Base-by-base conservation (phyloP, 2,113 vertebrate species). In the Hippocampus comes region DNA sequence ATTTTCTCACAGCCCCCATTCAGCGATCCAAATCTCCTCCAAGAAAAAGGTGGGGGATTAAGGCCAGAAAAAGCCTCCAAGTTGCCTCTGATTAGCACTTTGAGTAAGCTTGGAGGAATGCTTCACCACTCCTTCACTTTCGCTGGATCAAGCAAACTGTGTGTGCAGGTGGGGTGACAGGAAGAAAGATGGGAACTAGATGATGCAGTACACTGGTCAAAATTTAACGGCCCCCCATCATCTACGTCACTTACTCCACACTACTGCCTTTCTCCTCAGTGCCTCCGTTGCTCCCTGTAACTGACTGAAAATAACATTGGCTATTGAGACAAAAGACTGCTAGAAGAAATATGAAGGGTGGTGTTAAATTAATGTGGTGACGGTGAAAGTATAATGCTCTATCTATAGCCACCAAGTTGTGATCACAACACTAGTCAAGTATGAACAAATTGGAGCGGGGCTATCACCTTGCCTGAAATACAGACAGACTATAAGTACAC, bases 141-240 rank as follows among this genome's bases (percentile, higher is more conserved):
- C 30, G 42, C 41, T 67, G 63, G 38, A 70, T 23, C 42, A 49
- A 60, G 68, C 53, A 2, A 70, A 63, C 66, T 23, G 56, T 9
- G 23, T 63, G n/a, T 18, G n/a, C 63, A n/a, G 68, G 76, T 57
- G 41, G 55, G 30, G 59, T 64, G 74, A 55, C 41, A 67, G 23
- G 63, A 56, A 67, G 25, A 63, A 63, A 67, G 63, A 68, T 56
- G 67, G 17, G 68, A 27, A 71, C 67, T 34, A 49, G 38, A 70
- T 66, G 69, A 84, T 79, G 77, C 78, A 67, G 68, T 78, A 70
- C 72, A 69, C 27, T 73, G 71, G 61, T 89, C 80, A 87, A 89
- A 86, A 70, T 83, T 89, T 87, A 89, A 89, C 87, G 76, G 27
- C 34, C 20, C 59, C 63, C 78, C 77, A 78, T 72, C 68, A 75